phyloP scores from a whole-genome alignment of 2,888 invertebrate genomes.

The Fragum fragum region DNA sequence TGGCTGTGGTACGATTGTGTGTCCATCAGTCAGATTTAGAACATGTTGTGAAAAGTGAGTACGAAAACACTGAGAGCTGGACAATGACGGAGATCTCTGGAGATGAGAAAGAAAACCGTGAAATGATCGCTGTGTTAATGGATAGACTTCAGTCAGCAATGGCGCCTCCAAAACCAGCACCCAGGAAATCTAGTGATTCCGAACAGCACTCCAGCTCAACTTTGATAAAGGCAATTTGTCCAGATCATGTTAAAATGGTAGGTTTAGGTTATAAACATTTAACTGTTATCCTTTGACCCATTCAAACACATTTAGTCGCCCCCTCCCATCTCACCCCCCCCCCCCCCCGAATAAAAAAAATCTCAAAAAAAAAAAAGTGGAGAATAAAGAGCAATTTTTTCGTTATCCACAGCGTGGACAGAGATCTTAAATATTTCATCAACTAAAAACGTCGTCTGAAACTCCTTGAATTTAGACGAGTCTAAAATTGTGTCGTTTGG shows the following conservation, averaged over 20 bases:
- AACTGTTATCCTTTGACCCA: too few relatives aligned
- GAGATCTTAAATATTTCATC: too few relatives aligned
- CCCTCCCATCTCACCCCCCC: too few relatives aligned
- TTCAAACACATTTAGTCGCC: too few relatives aligned
- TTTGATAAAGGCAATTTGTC: constrained; percentile 41
- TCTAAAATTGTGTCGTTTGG: too few relatives aligned
- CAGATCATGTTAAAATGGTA: constrained; percentile 48
- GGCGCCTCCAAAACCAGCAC: neutral
- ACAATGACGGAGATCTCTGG: constrained; percentile 36
- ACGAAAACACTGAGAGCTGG: constrained; percentile 30
- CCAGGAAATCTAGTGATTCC: neutral
- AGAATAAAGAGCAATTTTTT: too few relatives aligned
- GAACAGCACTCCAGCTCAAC: neutral
- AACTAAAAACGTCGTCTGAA: too few relatives aligned
- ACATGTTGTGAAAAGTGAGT: constrained; percentile 26
- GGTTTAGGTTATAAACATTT: too few relatives aligned
- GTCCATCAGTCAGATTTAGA: constrained; percentile 21
- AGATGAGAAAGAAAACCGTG: constrained; percentile 27
- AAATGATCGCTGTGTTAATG: constrained; percentile 44
- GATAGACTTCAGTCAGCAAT: constrained; percentile 32
- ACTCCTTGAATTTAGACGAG: too few relatives aligned
- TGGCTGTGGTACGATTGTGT: constrained; percentile 45
- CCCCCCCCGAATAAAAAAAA: too few relatives aligned
- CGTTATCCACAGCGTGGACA: too few relatives aligned
- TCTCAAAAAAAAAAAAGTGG: too few relatives aligned